Conservation (phyloP, 2,888 invertebrate species). For the Lithodes maja region DNA sequence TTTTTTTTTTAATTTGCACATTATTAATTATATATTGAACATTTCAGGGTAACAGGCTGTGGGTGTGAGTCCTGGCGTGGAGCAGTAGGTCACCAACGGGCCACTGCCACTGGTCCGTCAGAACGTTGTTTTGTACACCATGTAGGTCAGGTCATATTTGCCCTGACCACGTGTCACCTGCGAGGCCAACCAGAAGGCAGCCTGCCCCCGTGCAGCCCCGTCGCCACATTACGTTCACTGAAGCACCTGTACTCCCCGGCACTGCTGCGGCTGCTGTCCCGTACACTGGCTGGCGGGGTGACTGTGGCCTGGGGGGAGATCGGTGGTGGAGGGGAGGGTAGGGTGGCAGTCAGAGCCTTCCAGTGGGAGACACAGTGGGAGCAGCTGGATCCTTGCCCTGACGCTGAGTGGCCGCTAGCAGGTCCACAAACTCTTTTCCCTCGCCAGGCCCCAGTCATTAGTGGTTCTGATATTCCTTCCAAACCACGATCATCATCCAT, state of each 20-base stretch:
- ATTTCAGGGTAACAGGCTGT: slow-evolving; percentile 55
- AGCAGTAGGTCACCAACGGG: slow-evolving; percentile 51
- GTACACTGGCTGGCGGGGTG: slow-evolving; percentile 61
- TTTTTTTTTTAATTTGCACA: neutral
- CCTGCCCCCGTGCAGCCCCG: slow-evolving; percentile 54
- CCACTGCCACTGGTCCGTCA: slow-evolving; percentile 43
- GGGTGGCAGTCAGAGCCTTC: slow-evolving; percentile 58
- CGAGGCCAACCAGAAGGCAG: slow-evolving; percentile 51
- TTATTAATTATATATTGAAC: neutral
- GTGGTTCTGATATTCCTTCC: neutral
- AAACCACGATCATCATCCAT: neutral
- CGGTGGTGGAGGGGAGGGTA: slow-evolving; percentile 59
- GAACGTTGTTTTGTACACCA: slow-evolving; percentile 62
- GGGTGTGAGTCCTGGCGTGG: slow-evolving; percentile 62
- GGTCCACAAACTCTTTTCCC: slow-evolving; percentile 30
- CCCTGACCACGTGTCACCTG: slow-evolving; percentile 61
- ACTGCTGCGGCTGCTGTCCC: slow-evolving; percentile 56
- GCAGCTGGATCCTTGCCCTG: slow-evolving; percentile 56
- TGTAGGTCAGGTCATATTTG: slow-evolving; percentile 63
- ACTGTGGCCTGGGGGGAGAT: slow-evolving; percentile 56
- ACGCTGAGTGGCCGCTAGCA: slow-evolving; percentile 49
- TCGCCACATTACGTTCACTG: slow-evolving; percentile 48
- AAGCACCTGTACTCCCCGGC: slow-evolving; percentile 63
- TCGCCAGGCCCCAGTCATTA: neutral
- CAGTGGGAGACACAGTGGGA: slow-evolving; percentile 67